Evolutionary conservation across 2,797 vertebrate genomes (phyloP), one percentile per base, ranked within the genome.

Genomic region (Bradypodion pumilum): DNA sequence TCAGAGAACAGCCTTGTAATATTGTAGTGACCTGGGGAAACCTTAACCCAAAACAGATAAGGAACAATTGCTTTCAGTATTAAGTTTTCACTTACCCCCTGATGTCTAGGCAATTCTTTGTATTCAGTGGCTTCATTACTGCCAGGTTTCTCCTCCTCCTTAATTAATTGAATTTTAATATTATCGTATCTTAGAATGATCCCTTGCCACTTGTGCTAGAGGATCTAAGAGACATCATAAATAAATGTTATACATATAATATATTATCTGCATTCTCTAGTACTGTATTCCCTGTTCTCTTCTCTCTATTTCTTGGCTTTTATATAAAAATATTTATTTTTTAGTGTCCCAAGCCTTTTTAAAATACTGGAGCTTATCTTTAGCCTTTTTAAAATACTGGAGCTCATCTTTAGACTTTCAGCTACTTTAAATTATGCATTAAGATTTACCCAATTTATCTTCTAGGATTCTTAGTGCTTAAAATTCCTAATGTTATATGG

Each of bases 241-340:
- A 85, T 85, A 85, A 85, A 85, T 85, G 69, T 46, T 60, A 80
- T 85, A 85, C 80, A 85, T 72, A 81, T 68, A 59, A 80, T 68
- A 52, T 23, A n/a, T 60, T 84, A 63, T 78, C 66, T 15, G 66
- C 49, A 23, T 62, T 74, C 70, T 68, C 70, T 80, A 7, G 15
- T 69, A 80, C 63, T 60, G 9, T 81, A 81, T 85, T 85, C 84
- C 84, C 84, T 44, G 37, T 75, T 74, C 72, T 66, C 78, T 68
- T 79, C 49, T 56, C 25, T 63, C 27, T 77, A 46, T 46, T 77
- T 80, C 77, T 74, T n/a, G 69, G 79, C 12, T 85, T n/a, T n/a
- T 74, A 56, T 52, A 74, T 72, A 75, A 59, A 68, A 60, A 75
- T 59, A 10, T 32, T n/a, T 7, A n/a, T 0, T 76, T 70, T 56